Evolutionary conservation across 2,113 vertebrate genomes (phyloP), one percentile per base, ranked within the genome.

Genomic region (Desmodus rotundus): DNA sequence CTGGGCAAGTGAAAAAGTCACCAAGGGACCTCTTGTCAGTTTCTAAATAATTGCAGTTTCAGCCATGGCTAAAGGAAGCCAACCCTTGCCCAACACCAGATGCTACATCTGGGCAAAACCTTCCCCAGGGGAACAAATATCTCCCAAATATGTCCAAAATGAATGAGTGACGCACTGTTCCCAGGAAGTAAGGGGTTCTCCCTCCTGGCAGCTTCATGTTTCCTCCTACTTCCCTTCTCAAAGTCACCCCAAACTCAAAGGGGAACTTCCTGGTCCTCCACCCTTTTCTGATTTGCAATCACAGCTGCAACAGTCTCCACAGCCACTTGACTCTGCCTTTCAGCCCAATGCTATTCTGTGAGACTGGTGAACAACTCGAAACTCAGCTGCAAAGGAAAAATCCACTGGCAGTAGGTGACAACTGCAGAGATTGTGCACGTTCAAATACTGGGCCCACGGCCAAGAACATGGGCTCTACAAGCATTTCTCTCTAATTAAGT

Each of bases 401-500:
- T 43, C 72, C 73, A 95, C 43, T 2, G 7, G 70, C 24, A 92
- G 22, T 15, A 88, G 73, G 41, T 91, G 43, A 72, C 19, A 83
- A 82, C 50, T 50, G 33, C 28, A 97, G 52, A 90, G 43, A 74
- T 3, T 14, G 38, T 56, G 3, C 5, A 61, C 13, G 26, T 78
- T 88, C 58, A 92, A 67, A 94, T 19, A 36, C 43, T 43, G 36
- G 92, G 91, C 94, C 85, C 68, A 65, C 78, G 68, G 68, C 88
- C 96, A 94, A 70, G 70, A 95, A 91, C 72, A 38, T 19, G 26
- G 67, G 68, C 38, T 70, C 54, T 54, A 68, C 36, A 95, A 85
- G 84, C 94, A 92, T 92, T 82, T 65, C 67, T 91, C 91, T 83
- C 92, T 96, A 96, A 93, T 89, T 92, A 96, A 88, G 24, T 97